A percentile compares a stretch with the other conserved stretches of the same genome.
Conservation (phyloP, 1,140 invertebrate genomes). For the Conus ventricosus region DNA sequence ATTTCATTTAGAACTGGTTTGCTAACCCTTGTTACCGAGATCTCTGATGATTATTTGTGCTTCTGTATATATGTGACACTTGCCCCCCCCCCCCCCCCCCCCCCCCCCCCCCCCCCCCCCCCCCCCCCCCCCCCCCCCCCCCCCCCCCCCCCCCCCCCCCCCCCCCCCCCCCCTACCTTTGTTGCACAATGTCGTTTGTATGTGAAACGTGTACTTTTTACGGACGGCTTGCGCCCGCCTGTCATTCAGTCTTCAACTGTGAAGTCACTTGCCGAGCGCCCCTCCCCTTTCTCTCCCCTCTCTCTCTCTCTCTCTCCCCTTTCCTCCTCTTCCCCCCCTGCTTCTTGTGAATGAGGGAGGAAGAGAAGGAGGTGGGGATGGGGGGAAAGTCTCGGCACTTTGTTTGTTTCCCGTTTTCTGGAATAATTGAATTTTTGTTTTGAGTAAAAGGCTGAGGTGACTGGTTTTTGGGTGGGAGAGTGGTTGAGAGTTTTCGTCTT, state of each 20-base stretch:
- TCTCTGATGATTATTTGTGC: neutral
- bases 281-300: neutral
- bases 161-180: too few species aligned
- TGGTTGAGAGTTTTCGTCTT: too few species aligned
- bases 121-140: too few species aligned
- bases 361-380: neutral
- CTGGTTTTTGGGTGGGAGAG: neutral
- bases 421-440: constrained; percentile 36
- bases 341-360: neutral
- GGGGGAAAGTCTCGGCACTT: neutral
- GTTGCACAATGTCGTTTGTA: neutral
- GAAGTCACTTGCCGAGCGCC: neutral
- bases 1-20: neutral
- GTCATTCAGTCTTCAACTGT: constrained; percentile 4
- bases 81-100: too few species aligned
- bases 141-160: too few species aligned
- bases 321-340: neutral
- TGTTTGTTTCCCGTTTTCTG: constrained; percentile 9
- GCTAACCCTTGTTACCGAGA: neutral
- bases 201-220: neutral
- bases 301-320: neutral
- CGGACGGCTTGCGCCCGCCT: neutral
- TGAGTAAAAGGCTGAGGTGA: neutral
- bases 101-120: too few species aligned
- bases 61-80: neutral